Percentiles rank a stretch among this genome's conserved stretches.
These are phyloP conservation scores for Mastigias papua DNA, from an alignment of 30 jellyfish, hydroid and myxozoan genomes.

Conservation along the genomic window DNA sequence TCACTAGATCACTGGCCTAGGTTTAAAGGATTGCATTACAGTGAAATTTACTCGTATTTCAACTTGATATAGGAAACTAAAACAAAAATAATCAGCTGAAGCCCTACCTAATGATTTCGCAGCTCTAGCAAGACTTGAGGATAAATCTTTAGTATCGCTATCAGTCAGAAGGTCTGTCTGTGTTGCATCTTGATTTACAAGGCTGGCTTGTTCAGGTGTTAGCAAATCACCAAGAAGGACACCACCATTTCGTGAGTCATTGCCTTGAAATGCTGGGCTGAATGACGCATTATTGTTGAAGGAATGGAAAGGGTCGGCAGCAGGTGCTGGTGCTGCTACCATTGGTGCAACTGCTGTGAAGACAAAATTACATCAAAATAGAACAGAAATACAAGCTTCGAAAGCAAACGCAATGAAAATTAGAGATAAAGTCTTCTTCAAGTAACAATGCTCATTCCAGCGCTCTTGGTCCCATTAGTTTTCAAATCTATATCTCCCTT, in stretches of 20 bases:
- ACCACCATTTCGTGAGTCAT: conserved; percentile 36
- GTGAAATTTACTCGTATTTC: not conserved
- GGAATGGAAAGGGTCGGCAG: conserved; percentile 47
- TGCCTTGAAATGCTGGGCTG: conserved; percentile 53
- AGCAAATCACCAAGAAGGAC: conserved; percentile 77
- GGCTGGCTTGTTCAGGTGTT: conserved; percentile 70
- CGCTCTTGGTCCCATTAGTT: no score
- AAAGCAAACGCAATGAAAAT: no score
- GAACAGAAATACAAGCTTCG: not conserved
- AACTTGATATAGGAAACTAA: not conserved
- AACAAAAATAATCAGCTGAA: not conserved
- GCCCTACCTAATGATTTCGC: conserved; percentile 91
- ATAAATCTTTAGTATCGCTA: conserved; percentile 80
- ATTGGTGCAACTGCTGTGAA: not conserved
- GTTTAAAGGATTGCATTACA: no score
- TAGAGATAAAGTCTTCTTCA: no score
- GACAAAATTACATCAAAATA: not conserved
- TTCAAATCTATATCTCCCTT: no score
- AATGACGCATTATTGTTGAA: conserved; percentile 55
- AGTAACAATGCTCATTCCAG: no score
- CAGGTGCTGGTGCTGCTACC: conserved; percentile 26
- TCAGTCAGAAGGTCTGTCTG: conserved; percentile 19
- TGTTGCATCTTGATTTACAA: conserved; percentile 19
- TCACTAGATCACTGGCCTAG: no score
- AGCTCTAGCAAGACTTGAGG: conserved; percentile 85